Conservation (phyloP, 1,140 invertebrate genomes). For the Lordiphosa clarofinis region DNA sequence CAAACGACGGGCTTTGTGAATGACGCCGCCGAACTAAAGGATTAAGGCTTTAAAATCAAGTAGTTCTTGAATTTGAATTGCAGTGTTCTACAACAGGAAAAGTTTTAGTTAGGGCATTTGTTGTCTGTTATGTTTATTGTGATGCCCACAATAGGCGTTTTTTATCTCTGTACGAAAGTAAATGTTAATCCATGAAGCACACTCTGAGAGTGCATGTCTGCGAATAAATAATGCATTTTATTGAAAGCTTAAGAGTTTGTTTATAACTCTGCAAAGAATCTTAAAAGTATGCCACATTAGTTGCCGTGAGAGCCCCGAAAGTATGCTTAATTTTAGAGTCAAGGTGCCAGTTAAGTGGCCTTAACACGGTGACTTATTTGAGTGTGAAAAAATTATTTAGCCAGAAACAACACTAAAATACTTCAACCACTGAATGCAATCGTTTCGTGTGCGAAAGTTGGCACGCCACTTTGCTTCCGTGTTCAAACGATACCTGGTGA, state of each 20-base stretch:
- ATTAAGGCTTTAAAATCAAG: conserved; percentile 20
- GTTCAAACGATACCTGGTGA: no score
- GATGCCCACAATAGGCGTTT: conserved; percentile 44
- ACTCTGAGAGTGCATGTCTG: conserved; percentile 32
- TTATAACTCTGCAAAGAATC: neutral
- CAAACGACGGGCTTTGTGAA: conserved; percentile 53
- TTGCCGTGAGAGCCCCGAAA: conserved; percentile 5
- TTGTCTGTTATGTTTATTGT: conserved; percentile 50
- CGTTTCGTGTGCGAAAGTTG: no score
- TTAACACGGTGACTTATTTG: no score
- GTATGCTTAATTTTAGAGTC: conserved; percentile 12
- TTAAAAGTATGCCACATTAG: conserved; percentile 13
- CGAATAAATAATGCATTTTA: conserved; percentile 62
- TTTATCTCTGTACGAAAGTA: conserved; percentile 29
- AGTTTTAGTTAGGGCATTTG: conserved; percentile 40
- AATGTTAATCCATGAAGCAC: conserved; percentile 43
- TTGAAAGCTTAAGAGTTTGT: conserved; percentile 10
- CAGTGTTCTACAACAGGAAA: conserved; percentile 24
- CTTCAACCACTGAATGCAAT: no score
- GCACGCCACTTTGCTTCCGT: no score
- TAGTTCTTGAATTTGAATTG: conserved; percentile 2
- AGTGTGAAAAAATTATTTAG: no score
- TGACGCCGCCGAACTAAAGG: conserved; percentile 61
- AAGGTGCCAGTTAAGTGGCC: no score
- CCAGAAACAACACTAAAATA: no score